Percentiles rank a stretch among this genome's conserved stretches.
Evolutionary conservation across 2,797 vertebrate genomes (phyloP).

Genomic region (Pseudomugil tenellus): DNA sequence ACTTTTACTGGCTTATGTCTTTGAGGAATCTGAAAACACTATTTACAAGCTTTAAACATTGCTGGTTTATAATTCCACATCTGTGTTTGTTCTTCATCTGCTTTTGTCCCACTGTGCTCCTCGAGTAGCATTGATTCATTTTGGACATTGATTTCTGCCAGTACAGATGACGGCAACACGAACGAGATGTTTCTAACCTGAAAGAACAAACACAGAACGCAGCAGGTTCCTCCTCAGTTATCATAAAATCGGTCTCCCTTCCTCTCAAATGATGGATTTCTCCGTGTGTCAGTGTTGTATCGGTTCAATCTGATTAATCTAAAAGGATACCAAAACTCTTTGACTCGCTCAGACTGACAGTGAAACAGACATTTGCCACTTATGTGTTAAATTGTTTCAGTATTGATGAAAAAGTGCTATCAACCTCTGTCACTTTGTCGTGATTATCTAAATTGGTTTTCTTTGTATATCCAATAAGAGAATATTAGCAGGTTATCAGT

Average conservation of each 20-base stretch:
- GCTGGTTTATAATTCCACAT: no score
- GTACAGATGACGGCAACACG: neutral
- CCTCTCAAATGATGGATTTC: slow-evolving; percentile 56
- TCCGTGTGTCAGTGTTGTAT: slow-evolving; percentile 27
- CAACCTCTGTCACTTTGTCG: slow-evolving; percentile 12
- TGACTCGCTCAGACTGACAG: slow-evolving; percentile 42
- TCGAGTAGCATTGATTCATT: neutral
- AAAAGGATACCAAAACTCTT: slow-evolving; percentile 10
- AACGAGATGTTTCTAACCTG: no score
- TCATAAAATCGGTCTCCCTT: slow-evolving; percentile 10
- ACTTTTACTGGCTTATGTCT: no score
- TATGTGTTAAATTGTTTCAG: slow-evolving; percentile 30
- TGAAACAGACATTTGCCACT: slow-evolving; percentile 33
- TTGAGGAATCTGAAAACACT: no score
- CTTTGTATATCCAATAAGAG: neutral
- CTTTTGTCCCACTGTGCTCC: no score
- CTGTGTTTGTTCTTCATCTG: no score
- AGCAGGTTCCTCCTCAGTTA: neutral
- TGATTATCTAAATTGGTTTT: slow-evolving; percentile 34
- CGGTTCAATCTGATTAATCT: slow-evolving; percentile 48
- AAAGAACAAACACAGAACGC: neutral
- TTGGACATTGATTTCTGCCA: no score
- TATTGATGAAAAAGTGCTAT: slow-evolving; percentile 22
- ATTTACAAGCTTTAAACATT: no score
- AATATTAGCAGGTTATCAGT: slow-evolving; percentile 5